These are phyloP conservation scores for Sycophila texana DNA, from an alignment of 2,888 invertebrate species.

Conservation along the genomic window DNA sequence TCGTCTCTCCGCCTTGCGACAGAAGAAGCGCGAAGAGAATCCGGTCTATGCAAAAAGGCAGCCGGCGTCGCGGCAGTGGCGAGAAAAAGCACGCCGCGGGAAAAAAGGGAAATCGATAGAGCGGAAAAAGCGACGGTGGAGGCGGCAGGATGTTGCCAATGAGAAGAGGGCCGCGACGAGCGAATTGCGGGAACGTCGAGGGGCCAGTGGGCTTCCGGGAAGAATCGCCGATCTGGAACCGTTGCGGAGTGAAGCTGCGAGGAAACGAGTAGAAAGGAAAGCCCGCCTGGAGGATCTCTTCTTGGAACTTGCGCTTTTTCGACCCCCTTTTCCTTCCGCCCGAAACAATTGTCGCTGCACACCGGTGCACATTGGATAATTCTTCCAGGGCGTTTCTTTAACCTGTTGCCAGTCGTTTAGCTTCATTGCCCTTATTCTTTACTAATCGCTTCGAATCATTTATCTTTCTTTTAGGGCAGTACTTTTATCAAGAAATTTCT, in stretches of 20 bases:
- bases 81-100: background rate
- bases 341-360: background rate
- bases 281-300: conserved; percentile 29
- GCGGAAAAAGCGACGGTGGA: conserved; percentile 41
- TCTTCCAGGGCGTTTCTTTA: no score
- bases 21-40: no score
- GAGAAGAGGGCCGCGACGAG: conserved; percentile 62
- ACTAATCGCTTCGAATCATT: no score
- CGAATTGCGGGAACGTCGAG: conserved; percentile 19
- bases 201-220: conserved; percentile 48
- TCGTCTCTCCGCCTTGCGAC: no score
- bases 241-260: conserved; percentile 1
- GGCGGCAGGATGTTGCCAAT: conserved; percentile 50
- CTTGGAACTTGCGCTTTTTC: conserved; percentile 30
- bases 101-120: conserved; percentile 21
- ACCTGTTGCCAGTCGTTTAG: no score
- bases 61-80: background rate
- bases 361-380: no score
- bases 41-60: no score
- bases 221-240: conserved; percentile 58
- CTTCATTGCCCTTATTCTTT: no score
- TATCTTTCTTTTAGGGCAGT: no score
- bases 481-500: no score
- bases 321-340: conserved; percentile 3
- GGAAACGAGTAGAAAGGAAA: conserved; percentile 37